A percentile compares a stretch with the other conserved stretches of the same genome.
Conservation (phyloP, 2,797 vertebrate species). For the Carapus acus region DNA sequence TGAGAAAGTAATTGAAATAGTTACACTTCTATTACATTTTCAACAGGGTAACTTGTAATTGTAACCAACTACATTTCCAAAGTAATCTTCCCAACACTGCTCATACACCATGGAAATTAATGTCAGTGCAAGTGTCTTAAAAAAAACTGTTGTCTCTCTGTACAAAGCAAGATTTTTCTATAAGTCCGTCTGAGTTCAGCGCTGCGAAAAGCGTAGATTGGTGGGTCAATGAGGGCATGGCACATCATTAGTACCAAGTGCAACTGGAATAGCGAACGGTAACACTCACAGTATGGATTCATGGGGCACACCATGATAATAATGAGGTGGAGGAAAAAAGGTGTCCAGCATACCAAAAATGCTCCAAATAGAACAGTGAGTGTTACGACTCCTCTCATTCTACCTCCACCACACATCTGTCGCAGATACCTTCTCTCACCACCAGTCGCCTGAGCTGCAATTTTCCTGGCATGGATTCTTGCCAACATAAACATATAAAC, state of each 20-base stretch:
- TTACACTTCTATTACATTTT: too few relatives aligned
- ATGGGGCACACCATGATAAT: constrained; percentile 82
- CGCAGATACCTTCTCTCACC: constrained; percentile 7
- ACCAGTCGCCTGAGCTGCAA: constrained; percentile 70
- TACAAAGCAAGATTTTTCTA: constrained; percentile 79
- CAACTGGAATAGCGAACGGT: constrained; percentile 87
- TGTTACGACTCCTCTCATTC: constrained; percentile 83
- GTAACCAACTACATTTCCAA: too few relatives aligned
- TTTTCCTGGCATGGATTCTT: constrained; percentile 81
- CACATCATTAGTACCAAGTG: constrained; percentile 88
- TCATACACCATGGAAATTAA: too few relatives aligned
- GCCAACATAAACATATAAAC: constrained; percentile 92
- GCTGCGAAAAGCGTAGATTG: constrained; percentile 92
- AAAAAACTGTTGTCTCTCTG: constrained; percentile 27
- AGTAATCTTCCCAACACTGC: too few relatives aligned
- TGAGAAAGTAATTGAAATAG: too few relatives aligned
- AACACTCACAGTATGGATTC: constrained; percentile 94
- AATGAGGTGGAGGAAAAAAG: constrained; percentile 87
- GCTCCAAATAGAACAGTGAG: constrained; percentile 89
- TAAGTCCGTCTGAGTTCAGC: constrained; percentile 83
- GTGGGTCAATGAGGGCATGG: constrained; percentile 86
- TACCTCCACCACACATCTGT: constrained; percentile 54
- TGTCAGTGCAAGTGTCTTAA: too few relatives aligned
- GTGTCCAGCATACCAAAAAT: constrained; percentile 89
- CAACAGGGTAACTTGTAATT: too few relatives aligned